Evolutionary conservation across 92 coral and sea anemone genomes (phyloP).

Genomic region (Epizoanthus scotinus): DNA sequence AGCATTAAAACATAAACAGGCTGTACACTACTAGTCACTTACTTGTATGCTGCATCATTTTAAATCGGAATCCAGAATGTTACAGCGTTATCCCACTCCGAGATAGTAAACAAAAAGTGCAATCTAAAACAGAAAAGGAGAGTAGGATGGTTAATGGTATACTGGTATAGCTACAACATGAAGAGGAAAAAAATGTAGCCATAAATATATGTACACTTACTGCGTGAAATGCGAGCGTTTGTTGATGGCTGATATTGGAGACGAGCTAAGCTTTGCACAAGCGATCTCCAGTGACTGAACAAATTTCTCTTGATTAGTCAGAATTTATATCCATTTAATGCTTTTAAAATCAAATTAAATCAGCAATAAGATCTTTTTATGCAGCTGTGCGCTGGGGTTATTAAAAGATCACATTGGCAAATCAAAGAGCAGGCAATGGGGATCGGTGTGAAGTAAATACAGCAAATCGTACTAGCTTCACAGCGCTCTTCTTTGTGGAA

Average conservation of each 20-base stretch:
- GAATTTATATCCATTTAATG: constrained; percentile 97
- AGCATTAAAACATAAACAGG: neutral
- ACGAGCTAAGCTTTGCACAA: constrained; percentile 48
- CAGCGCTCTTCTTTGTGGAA: constrained; percentile 99
- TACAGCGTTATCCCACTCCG: constrained; percentile 5
- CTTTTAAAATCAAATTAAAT: constrained; percentile 98
- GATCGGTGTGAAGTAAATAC: constrained; percentile 68
- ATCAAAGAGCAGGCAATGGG: constrained; percentile 83
- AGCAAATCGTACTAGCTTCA: constrained; percentile 63
- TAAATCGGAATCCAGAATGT: constrained; percentile 21
- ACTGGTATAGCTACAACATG: constrained; percentile 18
- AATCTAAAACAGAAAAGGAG: constrained; percentile 8
- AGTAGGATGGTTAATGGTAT: neutral
- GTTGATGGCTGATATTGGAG: constrained; percentile 18
- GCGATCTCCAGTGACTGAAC: constrained; percentile 85
- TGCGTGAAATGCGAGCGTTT: constrained; percentile 18
- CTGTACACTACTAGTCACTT: constrained; percentile 12
- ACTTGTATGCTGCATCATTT: constrained; percentile 43
- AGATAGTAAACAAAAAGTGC: constrained; percentile 7
- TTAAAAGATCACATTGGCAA: constrained; percentile 89
- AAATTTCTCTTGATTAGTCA: constrained; percentile 92
- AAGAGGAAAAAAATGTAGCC: constrained; percentile 14
- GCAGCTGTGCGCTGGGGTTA: constrained; percentile 97
- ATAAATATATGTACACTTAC: neutral
- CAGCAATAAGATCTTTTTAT: constrained; percentile 80